Percentiles rank a stretch among this genome's conserved stretches.
phyloP scores from a whole-genome alignment of 2,797 vertebrate genomes.

The Notamacropus eugenii region DNA sequence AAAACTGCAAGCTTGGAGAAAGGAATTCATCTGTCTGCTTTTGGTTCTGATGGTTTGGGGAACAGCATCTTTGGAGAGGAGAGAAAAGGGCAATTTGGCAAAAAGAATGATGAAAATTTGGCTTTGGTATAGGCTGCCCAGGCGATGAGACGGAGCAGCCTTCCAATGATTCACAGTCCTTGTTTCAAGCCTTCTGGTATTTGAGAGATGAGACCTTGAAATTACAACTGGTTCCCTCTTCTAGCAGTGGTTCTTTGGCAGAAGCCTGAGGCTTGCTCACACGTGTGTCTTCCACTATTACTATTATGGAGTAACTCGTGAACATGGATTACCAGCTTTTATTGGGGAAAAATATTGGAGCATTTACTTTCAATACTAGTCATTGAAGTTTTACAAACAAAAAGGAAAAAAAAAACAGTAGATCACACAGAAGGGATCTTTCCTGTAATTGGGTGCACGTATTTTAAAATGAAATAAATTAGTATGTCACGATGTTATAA shows the following conservation, averaged over 20 bases:
- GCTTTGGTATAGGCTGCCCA: not conserved
- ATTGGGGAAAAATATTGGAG: not conserved
- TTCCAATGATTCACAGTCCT: not conserved
- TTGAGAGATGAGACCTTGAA: conserved; percentile 1
- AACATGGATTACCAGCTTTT: not conserved
- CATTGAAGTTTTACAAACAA: not conserved
- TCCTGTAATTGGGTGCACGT: not conserved
- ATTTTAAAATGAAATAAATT: not conserved
- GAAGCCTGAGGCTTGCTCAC: not conserved
- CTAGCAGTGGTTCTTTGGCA: conserved; percentile 13
- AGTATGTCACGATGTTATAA: too few species aligned
- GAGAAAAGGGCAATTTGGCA: not conserved
- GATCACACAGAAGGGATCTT: not conserved
- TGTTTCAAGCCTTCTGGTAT: not conserved
- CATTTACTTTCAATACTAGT: not conserved
- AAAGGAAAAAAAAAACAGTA: not conserved
- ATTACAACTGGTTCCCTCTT: not conserved
- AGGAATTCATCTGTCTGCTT: conserved; percentile 3
- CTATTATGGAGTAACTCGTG: not conserved
- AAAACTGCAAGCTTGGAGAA: conserved; percentile 28
- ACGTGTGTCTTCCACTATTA: not conserved
- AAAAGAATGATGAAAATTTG: conserved; percentile 13
- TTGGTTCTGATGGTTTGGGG: conserved; percentile 21
- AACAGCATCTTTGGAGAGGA: conserved; percentile 31
- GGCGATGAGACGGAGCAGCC: conserved; percentile 36